Conservation (phyloP, 2,888 invertebrate species). For the Zele albiditarsus region DNA sequence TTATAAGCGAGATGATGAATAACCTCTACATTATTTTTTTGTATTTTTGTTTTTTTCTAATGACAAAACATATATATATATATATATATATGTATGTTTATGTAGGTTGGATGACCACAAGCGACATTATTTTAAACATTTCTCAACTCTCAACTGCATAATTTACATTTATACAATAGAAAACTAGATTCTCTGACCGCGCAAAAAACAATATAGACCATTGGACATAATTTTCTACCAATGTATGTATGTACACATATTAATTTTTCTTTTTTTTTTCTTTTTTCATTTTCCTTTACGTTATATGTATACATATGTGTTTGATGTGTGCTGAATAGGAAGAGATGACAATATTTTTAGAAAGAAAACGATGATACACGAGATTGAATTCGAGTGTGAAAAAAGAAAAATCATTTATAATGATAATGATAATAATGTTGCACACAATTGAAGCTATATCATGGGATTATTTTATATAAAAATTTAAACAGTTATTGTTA, state of each 20-base stretch:
- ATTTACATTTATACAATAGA: constrained; percentile 66
- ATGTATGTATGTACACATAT: constrained; percentile 53
- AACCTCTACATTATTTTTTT: not conserved
- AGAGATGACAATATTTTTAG: constrained; percentile 45
- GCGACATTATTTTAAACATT: constrained; percentile 42
- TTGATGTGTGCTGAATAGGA: constrained; percentile 47
- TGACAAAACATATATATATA: not conserved
- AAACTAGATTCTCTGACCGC: constrained; percentile 67
- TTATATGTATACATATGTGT: constrained; percentile 29
- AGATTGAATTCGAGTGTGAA: not conserved
- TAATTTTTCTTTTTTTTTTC: constrained; percentile 36
- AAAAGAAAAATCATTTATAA: constrained; percentile 44
- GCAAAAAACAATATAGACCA: constrained; percentile 47
- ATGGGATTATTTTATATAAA: constrained; percentile 11
- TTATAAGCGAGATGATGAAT: not conserved
- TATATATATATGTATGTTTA: not conserved
- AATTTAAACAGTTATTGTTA: constrained; percentile 23
- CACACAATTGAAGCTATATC: constrained; percentile 46
- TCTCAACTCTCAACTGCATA: constrained; percentile 58
- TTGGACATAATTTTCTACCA: constrained; percentile 60
- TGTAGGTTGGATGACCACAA: constrained; percentile 57
- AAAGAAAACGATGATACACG: constrained; percentile 41
- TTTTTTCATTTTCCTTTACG: constrained; percentile 24
- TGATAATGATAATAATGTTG: constrained; percentile 53
- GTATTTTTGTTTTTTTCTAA: not conserved